Conservation (phyloP, 2,113 vertebrate genomes). For the Poeciliopsis occidentalis region DNA sequence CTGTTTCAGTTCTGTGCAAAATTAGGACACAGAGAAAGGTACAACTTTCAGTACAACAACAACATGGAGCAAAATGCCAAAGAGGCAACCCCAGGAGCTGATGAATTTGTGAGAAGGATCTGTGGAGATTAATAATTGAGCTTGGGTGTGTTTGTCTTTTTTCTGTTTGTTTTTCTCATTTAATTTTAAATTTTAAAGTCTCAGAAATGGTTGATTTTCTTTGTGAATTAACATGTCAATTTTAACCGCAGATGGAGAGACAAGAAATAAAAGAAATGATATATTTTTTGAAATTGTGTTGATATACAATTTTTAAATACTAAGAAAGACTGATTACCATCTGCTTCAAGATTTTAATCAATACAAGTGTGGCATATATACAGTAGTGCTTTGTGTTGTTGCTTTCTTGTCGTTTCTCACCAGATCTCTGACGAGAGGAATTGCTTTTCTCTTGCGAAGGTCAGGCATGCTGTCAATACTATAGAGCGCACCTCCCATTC, state of each 20-base stretch:
- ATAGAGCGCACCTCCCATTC: constrained; percentile 94
- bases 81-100: no score
- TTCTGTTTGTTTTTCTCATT: not conserved
- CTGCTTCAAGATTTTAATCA: not conserved
- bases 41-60: no score
- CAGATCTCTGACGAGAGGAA: constrained; percentile 95
- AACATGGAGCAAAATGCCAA: no score
- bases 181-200: no score
- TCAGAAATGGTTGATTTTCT: not conserved
- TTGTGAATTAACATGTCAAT: not conserved
- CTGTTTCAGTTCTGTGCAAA: no score
- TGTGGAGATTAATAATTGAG: not conserved
- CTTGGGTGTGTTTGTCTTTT: not conserved
- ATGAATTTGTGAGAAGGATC: no score
- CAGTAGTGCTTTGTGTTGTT: constrained; percentile 5
- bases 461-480: constrained; percentile 99
- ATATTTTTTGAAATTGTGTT: not conserved
- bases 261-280: not conserved
- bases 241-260: no score
- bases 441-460: constrained; percentile 95
- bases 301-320: not conserved
- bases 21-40: no score
- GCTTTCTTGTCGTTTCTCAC: constrained; percentile 78
- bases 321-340: not conserved
- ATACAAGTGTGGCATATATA: not conserved